Percentiles rank a stretch among this genome's conserved stretches.
Conservation (phyloP, 2,113 vertebrate species). For the Bubalus kerabau region DNA sequence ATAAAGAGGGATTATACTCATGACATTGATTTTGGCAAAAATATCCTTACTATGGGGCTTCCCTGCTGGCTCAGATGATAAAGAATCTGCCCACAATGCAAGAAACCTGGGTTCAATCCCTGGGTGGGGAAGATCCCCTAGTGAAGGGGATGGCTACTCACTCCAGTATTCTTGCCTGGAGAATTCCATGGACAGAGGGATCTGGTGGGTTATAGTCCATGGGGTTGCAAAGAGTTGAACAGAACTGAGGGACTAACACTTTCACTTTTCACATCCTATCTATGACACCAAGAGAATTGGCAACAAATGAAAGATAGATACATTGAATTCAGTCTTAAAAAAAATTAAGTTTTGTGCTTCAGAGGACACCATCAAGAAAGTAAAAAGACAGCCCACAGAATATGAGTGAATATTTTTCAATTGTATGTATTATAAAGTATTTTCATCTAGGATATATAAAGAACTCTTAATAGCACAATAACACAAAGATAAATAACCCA, state of each 20-base stretch:
- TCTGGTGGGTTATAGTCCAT: accelerated
- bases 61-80: background rate
- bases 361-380: background rate
- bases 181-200: background rate
- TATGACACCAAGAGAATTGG: background rate
- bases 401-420: background rate
- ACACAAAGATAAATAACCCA: background rate
- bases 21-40: background rate
- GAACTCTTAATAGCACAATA: background rate
- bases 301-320: background rate
- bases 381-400: background rate
- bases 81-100: background rate
- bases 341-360: background rate
- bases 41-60: background rate
- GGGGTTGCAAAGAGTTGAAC: background rate
- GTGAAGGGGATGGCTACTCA: background rate
- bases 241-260: background rate
- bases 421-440: background rate
- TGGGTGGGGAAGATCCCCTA: background rate
- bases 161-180: background rate
- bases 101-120: accelerated
- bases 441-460: background rate
- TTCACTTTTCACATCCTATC: background rate
- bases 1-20: background rate
- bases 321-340: background rate